Evolutionary conservation across 2,888 invertebrate species (phyloP).

Genomic region (Sarcophaga caerulescens): DNA sequence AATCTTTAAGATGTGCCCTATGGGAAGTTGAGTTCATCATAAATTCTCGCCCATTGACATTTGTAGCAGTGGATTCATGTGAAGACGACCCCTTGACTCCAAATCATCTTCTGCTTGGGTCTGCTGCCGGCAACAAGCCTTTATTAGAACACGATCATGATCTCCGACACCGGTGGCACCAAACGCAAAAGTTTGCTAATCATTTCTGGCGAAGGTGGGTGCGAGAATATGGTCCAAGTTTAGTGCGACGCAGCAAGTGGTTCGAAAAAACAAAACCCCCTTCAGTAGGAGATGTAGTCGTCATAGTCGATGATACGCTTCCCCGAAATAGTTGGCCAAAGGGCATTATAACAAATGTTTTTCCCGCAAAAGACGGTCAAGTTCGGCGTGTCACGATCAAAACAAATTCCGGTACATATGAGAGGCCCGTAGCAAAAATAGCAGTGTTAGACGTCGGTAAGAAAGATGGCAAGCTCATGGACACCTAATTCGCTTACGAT

Average conservation of each 20-base stretch:
- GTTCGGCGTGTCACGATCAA: constrained; percentile 9
- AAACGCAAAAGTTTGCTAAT: constrained; percentile 59
- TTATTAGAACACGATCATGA: constrained; percentile 22
- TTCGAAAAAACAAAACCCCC: constrained; percentile 45
- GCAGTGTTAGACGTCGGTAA: constrained; percentile 14
- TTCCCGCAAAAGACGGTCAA: constrained; percentile 19
- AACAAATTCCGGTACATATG: not conserved
- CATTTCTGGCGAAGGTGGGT: constrained; percentile 65
- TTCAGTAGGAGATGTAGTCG: constrained; percentile 51
- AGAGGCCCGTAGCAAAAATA: constrained; percentile 14
- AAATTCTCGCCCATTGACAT: no score
- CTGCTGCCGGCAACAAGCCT: constrained; percentile 47
- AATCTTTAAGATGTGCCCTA: constrained; percentile 51
- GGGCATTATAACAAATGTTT: constrained; percentile 13
- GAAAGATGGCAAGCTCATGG: no score
- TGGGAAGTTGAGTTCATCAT: no score
- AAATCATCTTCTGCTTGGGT: constrained; percentile 61
- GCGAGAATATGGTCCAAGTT: constrained; percentile 54
- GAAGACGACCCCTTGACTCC: constrained; percentile 66
- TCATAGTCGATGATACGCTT: constrained; percentile 55
- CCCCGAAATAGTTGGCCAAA: constrained; percentile 61
- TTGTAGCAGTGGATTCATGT: no score
- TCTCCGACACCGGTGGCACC: constrained; percentile 61
- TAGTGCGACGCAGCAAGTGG: constrained; percentile 60
- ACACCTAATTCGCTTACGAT: no score